phyloP scores from a whole-genome alignment of 2,797 vertebrate species.

The Squalus acanthias region DNA sequence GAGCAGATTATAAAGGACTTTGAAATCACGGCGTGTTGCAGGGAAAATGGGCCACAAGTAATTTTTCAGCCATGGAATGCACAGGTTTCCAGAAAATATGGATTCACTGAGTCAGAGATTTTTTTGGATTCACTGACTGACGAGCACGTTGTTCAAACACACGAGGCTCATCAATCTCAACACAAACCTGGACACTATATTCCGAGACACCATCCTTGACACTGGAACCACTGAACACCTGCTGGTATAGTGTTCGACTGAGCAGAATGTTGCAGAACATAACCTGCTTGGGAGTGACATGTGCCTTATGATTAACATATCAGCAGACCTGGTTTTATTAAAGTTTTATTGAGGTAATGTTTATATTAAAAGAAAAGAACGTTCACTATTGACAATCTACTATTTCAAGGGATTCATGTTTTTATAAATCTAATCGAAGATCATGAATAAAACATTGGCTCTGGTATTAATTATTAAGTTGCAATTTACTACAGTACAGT shows the following conservation, averaged over 20 bases:
- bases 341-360: not conserved
- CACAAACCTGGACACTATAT: constrained; percentile 42
- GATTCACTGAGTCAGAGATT: rapidly evolving
- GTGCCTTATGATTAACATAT: constrained; percentile 16
- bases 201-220: constrained; percentile 46
- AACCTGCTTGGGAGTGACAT: not conserved
- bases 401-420: not conserved
- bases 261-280: not conserved
- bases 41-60: not conserved
- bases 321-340: not conserved
- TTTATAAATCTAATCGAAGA: not conserved
- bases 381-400: not conserved
- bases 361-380: not conserved
- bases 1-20: constrained; percentile 41
- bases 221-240: not conserved
- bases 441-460: not conserved
- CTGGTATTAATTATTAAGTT: not conserved
- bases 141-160: constrained; percentile 45
- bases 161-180: constrained; percentile 41
- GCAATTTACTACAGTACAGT: not conserved
- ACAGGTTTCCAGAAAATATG: rapidly evolving
- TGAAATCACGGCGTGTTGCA: not conserved
- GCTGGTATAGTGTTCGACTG: not conserved
- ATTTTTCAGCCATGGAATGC: not conserved
- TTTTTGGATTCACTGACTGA: constrained; percentile 37